Conservation (phyloP, 1,140 invertebrate species). For the Brachionus calyciflorus region DNA sequence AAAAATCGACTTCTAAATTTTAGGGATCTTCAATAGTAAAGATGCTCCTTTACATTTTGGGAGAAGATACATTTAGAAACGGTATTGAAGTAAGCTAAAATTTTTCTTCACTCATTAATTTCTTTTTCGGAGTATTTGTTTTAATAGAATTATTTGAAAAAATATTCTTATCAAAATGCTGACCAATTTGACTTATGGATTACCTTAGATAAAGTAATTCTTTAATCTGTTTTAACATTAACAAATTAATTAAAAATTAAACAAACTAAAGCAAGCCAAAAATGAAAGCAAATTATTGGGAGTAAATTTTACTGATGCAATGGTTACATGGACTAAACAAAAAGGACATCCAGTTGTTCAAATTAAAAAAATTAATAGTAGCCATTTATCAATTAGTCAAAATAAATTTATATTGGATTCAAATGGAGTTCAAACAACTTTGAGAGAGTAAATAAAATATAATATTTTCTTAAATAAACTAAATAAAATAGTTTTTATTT, state of each 20-base stretch:
- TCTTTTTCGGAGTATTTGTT: background rate
- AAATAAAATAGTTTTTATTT: too few species aligned
- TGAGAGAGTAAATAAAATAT: background rate
- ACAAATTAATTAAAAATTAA: background rate
- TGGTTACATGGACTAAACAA: conserved; percentile 87
- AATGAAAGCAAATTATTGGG: background rate
- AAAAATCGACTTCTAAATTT: too few species aligned
- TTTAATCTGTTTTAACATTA: too few species aligned
- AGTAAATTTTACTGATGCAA: conserved; percentile 66
- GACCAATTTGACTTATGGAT: conserved; percentile 43
- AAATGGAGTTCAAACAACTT: conserved; percentile 24
- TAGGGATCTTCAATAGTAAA: conserved; percentile 81
- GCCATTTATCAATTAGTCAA: conserved; percentile 61
- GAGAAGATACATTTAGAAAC: conserved; percentile 74
- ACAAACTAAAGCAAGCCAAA: background rate
- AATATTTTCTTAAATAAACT: too few species aligned
- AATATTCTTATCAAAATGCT: conserved; percentile 25
- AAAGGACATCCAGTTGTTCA: conserved; percentile 76
- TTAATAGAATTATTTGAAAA: background rate
- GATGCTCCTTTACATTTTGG: conserved; percentile 89
- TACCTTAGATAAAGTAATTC: background rate
- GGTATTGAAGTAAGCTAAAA: conserved; percentile 67
- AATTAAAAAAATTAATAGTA: conserved; percentile 45
- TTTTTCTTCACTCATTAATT: too few species aligned
- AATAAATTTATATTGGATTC: conserved; percentile 55